Conservation (phyloP, 2,797 vertebrate species). For the Mustela erminea region DNA sequence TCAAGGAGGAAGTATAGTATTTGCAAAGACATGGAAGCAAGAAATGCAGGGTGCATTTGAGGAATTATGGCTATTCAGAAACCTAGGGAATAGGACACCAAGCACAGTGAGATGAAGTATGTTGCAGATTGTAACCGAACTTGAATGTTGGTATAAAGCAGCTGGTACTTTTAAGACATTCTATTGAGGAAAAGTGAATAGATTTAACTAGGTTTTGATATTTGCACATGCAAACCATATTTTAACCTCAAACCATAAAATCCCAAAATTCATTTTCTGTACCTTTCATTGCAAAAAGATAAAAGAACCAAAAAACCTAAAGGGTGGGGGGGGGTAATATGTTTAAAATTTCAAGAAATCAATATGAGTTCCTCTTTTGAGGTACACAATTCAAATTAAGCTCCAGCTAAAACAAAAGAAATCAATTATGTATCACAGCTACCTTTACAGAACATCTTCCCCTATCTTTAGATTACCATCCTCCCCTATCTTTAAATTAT, state of each 20-base stretch:
- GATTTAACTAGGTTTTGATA: constrained; percentile 33
- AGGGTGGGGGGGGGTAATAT: background rate
- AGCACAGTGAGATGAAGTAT: background rate
- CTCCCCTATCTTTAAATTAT: no score
- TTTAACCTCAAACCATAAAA: constrained; percentile 54
- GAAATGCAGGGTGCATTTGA: background rate
- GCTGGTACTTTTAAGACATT: background rate
- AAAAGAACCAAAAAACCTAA: constrained; percentile 46
- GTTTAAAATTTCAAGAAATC: constrained; percentile 77
- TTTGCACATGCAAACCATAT: constrained; percentile 51
- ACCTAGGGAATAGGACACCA: background rate
- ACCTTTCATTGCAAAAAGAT: constrained; percentile 49
- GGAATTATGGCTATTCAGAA: background rate
- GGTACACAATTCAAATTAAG: constrained; percentile 69
- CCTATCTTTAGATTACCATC: no score
- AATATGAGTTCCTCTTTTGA: constrained; percentile 31
- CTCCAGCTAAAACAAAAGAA: constrained; percentile 66
- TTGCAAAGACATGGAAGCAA: background rate
- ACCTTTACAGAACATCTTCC: constrained; percentile 47
- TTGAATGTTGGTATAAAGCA: background rate
- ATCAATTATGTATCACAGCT: constrained; percentile 73
- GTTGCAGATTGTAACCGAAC: background rate
- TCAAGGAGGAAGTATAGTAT: background rate
- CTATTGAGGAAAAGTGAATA: constrained; percentile 6
- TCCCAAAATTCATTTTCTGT: constrained; percentile 13